Evolutionary conservation across 2,888 invertebrate genomes (phyloP).

Genomic region (Stenoptilia bipunctidactyla): DNA sequence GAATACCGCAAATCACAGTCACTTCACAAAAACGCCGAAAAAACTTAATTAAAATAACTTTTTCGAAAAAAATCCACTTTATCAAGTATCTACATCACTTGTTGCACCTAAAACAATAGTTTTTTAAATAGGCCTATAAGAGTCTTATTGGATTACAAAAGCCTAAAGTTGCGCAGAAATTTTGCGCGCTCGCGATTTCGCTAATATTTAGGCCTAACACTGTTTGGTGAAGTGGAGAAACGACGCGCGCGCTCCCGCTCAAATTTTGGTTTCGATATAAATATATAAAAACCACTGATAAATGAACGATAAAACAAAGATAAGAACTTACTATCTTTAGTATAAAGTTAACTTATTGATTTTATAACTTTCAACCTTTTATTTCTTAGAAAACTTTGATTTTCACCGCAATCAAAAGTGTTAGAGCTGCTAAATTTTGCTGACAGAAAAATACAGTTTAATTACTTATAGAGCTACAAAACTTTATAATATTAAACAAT

Average conservation of each 20-base stretch:
- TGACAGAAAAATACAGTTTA: too few relatives aligned
- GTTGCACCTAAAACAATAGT: slow-evolving; percentile 19
- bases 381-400: background rate
- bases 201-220: slow-evolving; percentile 53
- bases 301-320: slow-evolving; percentile 6
- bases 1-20: slow-evolving; percentile 23
- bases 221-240: slow-evolving; percentile 11
- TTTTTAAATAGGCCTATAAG: slow-evolving; percentile 62
- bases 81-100: slow-evolving; percentile 27
- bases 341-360: slow-evolving; percentile 8
- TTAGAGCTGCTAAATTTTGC: too few relatives aligned
- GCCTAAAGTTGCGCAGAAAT: slow-evolving; percentile 41
- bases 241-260: slow-evolving; percentile 17
- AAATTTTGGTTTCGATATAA: background rate
- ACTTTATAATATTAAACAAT: too few relatives aligned
- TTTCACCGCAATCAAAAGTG: background rate
- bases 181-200: slow-evolving; percentile 37
- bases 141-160: slow-evolving; percentile 52
- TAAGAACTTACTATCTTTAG: slow-evolving; percentile 5
- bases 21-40: slow-evolving; percentile 35
- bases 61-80: slow-evolving; percentile 26
- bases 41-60: slow-evolving; percentile 20
- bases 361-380: background rate
- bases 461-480: too few relatives aligned
- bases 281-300: slow-evolving; percentile 6